Percentiles rank a stretch among this genome's conserved stretches.
Conservation (phyloP, 37 sponge, comb jelly and placozoan genomes). For the Halisarca cf. caerulea region DNA sequence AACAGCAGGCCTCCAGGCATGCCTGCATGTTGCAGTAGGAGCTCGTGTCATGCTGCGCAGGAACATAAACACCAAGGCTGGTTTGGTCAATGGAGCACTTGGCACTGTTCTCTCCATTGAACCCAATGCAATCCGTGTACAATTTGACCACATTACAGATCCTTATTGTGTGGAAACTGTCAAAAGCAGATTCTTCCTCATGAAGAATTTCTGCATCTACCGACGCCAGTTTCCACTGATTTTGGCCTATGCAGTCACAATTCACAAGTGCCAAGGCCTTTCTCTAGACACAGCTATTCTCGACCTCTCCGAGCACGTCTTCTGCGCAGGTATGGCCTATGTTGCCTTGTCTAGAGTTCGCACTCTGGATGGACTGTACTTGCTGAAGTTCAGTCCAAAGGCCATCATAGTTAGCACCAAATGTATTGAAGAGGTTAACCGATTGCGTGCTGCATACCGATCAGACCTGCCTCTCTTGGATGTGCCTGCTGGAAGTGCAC, state of each 20-base stretch:
- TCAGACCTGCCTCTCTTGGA: conserved; percentile 14
- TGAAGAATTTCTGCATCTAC: too few species aligned
- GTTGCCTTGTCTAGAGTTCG: conserved; percentile 52
- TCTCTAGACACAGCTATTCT: conserved; percentile 43
- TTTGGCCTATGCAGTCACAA: conserved; percentile 43
- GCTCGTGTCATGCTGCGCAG: conserved; percentile 51
- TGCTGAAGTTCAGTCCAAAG: conserved; percentile 32
- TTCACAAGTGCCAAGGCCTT: conserved; percentile 59
- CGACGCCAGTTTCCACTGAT: conserved; percentile 43
- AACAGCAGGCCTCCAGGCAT: conserved; percentile 42
- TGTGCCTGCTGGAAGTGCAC: neutral
- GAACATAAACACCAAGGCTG: conserved; percentile 34
- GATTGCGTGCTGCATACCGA: conserved; percentile 6
- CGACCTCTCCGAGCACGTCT: conserved; percentile 32
- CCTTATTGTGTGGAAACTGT: conserved; percentile 1
- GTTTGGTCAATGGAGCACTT: conserved; percentile 53
- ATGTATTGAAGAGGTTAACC: conserved; percentile 26
- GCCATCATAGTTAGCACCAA: conserved; percentile 19
- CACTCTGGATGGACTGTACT: conserved; percentile 43
- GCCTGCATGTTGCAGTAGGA: conserved; percentile 32
- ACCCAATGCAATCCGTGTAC: neutral
- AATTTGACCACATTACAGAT: conserved; percentile 41
- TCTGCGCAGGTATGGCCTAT: conserved; percentile 50
- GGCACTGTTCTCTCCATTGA: conserved; percentile 23
- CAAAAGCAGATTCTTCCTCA: conserved; percentile 20